Percentiles rank a stretch among this genome's conserved stretches.
Evolutionary conservation across 2,888 invertebrate genomes (phyloP).

Genomic region (Chironomus tentans): DNA sequence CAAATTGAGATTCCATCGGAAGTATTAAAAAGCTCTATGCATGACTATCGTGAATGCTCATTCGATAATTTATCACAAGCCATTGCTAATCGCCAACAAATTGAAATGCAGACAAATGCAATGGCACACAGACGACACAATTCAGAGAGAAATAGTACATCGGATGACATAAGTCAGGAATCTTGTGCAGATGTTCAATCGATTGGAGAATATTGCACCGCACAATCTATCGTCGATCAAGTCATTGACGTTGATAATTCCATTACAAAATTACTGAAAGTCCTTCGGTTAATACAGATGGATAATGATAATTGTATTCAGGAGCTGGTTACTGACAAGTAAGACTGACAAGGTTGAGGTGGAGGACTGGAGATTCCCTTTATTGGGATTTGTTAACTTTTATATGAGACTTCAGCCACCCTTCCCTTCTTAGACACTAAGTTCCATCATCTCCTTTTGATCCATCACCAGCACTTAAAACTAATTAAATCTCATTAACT

Average conservation of each 20-base stretch:
- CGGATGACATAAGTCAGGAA: slow-evolving; percentile 42
- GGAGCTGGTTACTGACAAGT: slow-evolving; percentile 57
- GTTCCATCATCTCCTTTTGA: no score
- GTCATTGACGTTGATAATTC: slow-evolving; percentile 67
- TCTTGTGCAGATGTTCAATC: slow-evolving; percentile 44
- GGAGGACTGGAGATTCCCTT: no score
- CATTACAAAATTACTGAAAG: slow-evolving; percentile 62
- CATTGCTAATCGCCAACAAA: slow-evolving; percentile 61
- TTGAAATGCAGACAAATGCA: slow-evolving; percentile 46
- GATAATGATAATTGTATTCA: slow-evolving; percentile 59
- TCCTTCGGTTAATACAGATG: slow-evolving; percentile 60
- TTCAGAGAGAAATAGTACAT: slow-evolving; percentile 35
- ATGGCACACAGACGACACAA: slow-evolving; percentile 33
- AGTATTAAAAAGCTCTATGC: slow-evolving; percentile 32
- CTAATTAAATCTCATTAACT: no score
- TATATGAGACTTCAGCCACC: no score
- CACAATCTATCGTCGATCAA: slow-evolving; percentile 57
- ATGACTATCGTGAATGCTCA: slow-evolving; percentile 41
- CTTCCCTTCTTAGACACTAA: no score
- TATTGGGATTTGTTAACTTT: no score
- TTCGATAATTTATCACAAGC: slow-evolving; percentile 70
- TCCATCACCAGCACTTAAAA: no score
- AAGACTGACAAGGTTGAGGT: slow-evolving; percentile 34
- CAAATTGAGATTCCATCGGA: slow-evolving; percentile 43
- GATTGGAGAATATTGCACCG: slow-evolving; percentile 46